Evolutionary conservation across 1,140 invertebrate genomes (phyloP).

Genomic region (Dendrolimus punctatus): DNA sequence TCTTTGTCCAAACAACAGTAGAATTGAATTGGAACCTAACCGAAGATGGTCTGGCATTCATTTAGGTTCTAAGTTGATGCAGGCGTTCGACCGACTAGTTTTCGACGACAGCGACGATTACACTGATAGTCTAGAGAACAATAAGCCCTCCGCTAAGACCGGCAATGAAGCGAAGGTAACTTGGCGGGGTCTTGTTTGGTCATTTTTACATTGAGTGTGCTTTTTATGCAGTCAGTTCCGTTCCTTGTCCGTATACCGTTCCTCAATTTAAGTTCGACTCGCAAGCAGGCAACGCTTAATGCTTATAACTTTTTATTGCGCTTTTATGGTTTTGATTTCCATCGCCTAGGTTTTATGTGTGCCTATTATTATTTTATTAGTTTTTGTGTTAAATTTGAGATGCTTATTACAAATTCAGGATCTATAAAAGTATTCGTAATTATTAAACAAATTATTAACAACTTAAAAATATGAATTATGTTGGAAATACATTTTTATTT

Average conservation of each 20-base stretch:
- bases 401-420: too few species aligned
- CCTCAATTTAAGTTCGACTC: constrained; percentile 8
- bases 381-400: too few species aligned
- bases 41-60: constrained; percentile 84
- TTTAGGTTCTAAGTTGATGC: constrained; percentile 79
- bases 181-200: constrained; percentile 34
- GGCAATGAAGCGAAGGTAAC: constrained; percentile 59
- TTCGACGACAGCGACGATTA: constrained; percentile 82
- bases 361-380: too few species aligned
- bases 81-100: constrained; percentile 79
- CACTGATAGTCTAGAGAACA: constrained; percentile 80
- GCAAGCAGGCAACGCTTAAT: constrained; percentile 12
- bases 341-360: too few species aligned
- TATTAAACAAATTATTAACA: too few species aligned
- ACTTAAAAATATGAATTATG: too few species aligned
- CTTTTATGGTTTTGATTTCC: constrained; percentile 2
- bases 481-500: too few species aligned
- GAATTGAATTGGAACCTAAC: constrained; percentile 74
- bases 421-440: too few species aligned
- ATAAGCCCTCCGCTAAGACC: constrained; percentile 50
- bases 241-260: constrained; percentile 17
- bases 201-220: constrained; percentile 30
- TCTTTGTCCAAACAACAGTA: constrained; percentile 66
- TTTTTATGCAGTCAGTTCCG: constrained; percentile 34
- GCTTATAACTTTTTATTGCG: constrained; percentile 21